A percentile compares a stretch with the other conserved stretches of the same genome.
Conservation (phyloP, 2,113 vertebrate genomes). For the Rhinopithecus roxellana region DNA sequence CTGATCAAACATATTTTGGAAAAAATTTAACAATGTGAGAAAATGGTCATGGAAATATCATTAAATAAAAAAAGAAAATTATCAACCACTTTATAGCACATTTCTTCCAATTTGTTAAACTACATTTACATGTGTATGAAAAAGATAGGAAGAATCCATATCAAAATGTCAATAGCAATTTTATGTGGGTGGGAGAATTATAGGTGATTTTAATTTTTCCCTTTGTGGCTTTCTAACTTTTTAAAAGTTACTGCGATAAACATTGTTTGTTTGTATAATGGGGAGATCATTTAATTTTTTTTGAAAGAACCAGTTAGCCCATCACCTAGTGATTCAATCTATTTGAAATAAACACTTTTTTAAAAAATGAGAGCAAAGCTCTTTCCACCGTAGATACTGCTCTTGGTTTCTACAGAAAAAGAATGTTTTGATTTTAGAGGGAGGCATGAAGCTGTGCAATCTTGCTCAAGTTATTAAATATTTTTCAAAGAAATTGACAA, state of each 20-base stretch:
- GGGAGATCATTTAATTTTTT: background rate
- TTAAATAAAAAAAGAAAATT: background rate
- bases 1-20: background rate
- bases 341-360: background rate
- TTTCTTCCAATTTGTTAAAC: background rate
- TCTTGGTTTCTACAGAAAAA: background rate
- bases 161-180: background rate
- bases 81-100: background rate
- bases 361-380: background rate
- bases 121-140: background rate
- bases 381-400: background rate
- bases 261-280: background rate
- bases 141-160: background rate
- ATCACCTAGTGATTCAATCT: background rate
- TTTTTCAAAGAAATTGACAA: background rate
- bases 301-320: background rate
- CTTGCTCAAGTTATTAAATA: background rate
- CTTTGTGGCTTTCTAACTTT: constrained; percentile 16
- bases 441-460: background rate
- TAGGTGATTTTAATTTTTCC: background rate
- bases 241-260: background rate
- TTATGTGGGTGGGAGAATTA: background rate
- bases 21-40: background rate
- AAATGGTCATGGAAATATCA: background rate
- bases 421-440: background rate